Base-by-base conservation (phyloP, 2,888 invertebrate genomes). In the Agrilus biguttatus region DNA sequence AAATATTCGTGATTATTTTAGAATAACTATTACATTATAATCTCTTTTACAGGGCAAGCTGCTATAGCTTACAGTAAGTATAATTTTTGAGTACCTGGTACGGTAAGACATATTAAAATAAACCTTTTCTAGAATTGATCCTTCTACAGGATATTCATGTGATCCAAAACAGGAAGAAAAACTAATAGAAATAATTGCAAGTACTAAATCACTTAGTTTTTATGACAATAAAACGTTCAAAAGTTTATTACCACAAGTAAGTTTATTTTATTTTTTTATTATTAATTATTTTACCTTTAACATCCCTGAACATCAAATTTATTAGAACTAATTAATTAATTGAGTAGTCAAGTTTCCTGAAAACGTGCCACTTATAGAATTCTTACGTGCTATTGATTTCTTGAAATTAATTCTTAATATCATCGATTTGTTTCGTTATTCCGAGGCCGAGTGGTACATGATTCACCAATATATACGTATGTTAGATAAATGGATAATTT, bases 181-280 rank as follows among this genome's bases (percentile, higher is more conserved):
- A 47, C 66, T 68, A 47, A 59, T 58, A 28, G 67, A 68, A 53
- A 65, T 68, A 33, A 66, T 69, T 41, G 63, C 62, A 37, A 69
- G 69, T 49, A 66, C 66, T 51, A 55, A 59, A 46, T 70, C 69
- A 6, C 53, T 69, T 12, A 68, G 65, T 49, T 54, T 55, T 37
- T 69, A 67, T 52, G 68, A 69, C 45, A 60, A 60, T 37, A 61
- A 55, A 44, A 56, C 56, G 28, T 55, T 65, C 14, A 67, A 63
- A 54, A 65, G 62, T 33, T 56, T 70, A 33, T 49, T 65, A 42
- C 71, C 71, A 37, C 71, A 71, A 58, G 70, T 69, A 53, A 56
- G 56, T 52, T 19, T 39, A 14, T 6, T 41, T 7, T 37, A n/a
- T n/a, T n/a, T n/a, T n/a, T n/a, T n/a, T n/a, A n/a, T n/a, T 8